Evolutionary conservation across 1,140 invertebrate genomes (phyloP).

Genomic region (Neodiprion lecontei): DNA sequence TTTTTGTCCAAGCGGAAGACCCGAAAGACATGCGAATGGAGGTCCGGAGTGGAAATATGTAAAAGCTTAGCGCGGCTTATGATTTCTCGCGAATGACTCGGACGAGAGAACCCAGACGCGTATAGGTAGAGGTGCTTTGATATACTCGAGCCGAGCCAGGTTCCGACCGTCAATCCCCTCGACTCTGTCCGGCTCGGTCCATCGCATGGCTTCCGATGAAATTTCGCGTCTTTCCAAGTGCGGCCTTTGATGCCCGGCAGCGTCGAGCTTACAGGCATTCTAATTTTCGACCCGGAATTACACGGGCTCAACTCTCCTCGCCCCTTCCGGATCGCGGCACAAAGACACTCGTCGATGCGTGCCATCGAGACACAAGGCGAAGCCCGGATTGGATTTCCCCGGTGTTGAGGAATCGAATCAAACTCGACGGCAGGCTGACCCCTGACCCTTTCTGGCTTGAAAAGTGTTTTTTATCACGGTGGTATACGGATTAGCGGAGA

Average conservation of each 20-base stretch:
- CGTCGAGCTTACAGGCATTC: conserved; percentile 29
- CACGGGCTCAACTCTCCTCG: neutral
- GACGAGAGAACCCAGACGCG: conserved; percentile 30
- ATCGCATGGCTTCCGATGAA: conserved; percentile 53
- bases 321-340: neutral
- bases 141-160: conserved; percentile 34
- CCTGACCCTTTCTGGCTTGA: too few relatives aligned
- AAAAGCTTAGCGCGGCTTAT: conserved; percentile 38
- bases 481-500: conserved; percentile 12
- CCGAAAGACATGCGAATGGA: too few relatives aligned
- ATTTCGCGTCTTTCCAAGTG: conserved; percentile 47
- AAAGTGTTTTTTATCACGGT: too few relatives aligned
- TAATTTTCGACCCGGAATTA: conserved; percentile 35
- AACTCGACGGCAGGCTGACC: neutral
- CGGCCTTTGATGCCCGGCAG: conserved; percentile 44
- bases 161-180: conserved; percentile 43
- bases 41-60: neutral
- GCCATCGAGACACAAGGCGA: neutral
- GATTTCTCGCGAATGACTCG: conserved; percentile 36
- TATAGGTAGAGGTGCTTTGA: conserved; percentile 49
- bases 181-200: conserved; percentile 33
- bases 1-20: too few relatives aligned
- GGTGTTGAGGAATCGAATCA: neutral
- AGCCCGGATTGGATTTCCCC: neutral
- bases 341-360: neutral